Evolutionary conservation across 2,797 vertebrate species (phyloP).

Genomic region (Zalophus californianus): DNA sequence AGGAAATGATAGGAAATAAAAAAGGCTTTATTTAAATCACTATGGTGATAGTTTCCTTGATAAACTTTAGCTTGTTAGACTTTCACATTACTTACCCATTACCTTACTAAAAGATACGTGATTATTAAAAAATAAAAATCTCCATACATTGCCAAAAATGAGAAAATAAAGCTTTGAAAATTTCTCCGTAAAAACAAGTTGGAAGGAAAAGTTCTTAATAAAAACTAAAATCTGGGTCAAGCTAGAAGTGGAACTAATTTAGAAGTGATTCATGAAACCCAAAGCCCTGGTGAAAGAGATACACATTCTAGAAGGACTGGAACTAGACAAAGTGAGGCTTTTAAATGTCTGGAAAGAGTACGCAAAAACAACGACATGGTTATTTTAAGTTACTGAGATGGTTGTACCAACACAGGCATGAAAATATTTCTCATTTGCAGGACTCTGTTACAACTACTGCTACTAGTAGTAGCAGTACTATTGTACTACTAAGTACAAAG

Average conservation of each 20-base stretch:
- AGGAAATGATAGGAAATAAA: constrained; percentile 3
- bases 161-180: constrained; percentile 53
- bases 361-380: neutral
- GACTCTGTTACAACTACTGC: neutral
- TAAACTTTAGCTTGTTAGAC: constrained; percentile 31
- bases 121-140: constrained; percentile 21
- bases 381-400: neutral
- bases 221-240: constrained; percentile 46
- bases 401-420: neutral
- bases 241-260: constrained; percentile 2
- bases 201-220: constrained; percentile 35
- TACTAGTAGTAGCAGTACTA: neutral
- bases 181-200: constrained; percentile 38
- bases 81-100: constrained; percentile 59
- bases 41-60: neutral
- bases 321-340: neutral
- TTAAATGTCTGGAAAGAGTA: neutral
- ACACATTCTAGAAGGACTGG: neutral
- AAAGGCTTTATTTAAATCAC: constrained; percentile 56
- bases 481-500: neutral
- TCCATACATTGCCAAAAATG: constrained; percentile 1
- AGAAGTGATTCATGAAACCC: constrained; percentile 39
- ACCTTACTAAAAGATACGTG: constrained; percentile 11
- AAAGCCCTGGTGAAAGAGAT: neutral
- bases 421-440: neutral